Evolutionary conservation across 1,140 invertebrate genomes (phyloP).

Genomic region (Polyergus mexicanus): DNA sequence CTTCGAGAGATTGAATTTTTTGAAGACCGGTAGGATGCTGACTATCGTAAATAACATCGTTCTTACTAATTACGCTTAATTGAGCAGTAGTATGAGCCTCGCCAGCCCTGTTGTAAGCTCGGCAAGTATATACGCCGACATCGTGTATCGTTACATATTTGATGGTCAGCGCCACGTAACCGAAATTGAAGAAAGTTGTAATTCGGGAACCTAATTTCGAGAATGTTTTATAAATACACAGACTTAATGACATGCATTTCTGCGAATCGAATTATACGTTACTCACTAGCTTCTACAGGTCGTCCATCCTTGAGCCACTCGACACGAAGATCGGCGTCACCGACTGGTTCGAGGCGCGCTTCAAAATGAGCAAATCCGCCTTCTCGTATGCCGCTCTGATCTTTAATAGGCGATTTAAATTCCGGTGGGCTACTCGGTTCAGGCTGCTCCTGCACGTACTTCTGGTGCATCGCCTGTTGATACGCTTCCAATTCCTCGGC

Average conservation of each 20-base stretch:
- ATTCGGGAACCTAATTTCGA: conserved; percentile 91
- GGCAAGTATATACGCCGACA: conserved; percentile 96
- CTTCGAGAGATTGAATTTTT: conserved; percentile 96
- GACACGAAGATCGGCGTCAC: conserved; percentile 96
- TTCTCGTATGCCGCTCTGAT: conserved; percentile 95
- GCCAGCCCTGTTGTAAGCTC: conserved; percentile 95
- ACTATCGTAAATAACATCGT: conserved; percentile 94
- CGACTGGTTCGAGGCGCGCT: conserved; percentile 96
- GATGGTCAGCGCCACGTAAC: conserved; percentile 98
- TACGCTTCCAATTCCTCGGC: conserved; percentile 97
- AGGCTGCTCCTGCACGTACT: conserved; percentile 91
- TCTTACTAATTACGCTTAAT: conserved; percentile 94
- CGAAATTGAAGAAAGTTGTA: conserved; percentile 98
- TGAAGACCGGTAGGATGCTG: conserved; percentile 95
- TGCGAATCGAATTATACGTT: neutral
- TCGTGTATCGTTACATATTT: conserved; percentile 97
- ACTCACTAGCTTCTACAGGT: conserved; percentile 94
- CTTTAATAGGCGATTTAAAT: conserved; percentile 97
- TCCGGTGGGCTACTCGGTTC: conserved; percentile 93
- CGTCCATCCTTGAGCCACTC: conserved; percentile 98
- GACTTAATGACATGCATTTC: neutral
- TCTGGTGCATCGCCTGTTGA: conserved; percentile 91
- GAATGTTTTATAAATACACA: conserved; percentile 8
- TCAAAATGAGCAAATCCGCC: conserved; percentile 98
- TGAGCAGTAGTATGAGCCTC: conserved; percentile 96